Percentiles rank a stretch among this genome's conserved stretches.
Conservation (phyloP, 30 jellyfish, hydroid and myxozoan species). For the Hydractinia echinata region DNA sequence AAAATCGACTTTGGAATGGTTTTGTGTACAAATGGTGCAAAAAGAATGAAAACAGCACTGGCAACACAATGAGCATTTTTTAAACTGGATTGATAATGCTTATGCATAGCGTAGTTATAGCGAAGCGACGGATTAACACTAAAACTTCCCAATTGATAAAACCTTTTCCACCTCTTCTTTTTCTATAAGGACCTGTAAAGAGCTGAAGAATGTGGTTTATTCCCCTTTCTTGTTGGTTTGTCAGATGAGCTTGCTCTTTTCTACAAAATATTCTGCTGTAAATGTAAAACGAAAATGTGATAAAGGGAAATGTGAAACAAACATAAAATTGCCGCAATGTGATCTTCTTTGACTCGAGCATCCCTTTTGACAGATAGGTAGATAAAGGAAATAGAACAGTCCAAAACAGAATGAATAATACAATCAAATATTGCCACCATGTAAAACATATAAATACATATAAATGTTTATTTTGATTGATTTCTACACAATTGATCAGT, state of each 20-base stretch:
- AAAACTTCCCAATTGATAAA: slow-evolving; percentile 28
- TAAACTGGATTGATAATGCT: slow-evolving; percentile 15
- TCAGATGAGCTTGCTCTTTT: not conserved
- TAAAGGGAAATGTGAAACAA: slow-evolving; percentile 7
- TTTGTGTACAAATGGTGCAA: slow-evolving; percentile 23
- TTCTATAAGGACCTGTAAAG: not conserved
- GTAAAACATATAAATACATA: slow-evolving; percentile 33
- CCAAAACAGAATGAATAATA: slow-evolving; percentile 27
- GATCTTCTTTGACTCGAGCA: slow-evolving; percentile 17
- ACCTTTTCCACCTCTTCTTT: not conserved
- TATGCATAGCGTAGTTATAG: not conserved
- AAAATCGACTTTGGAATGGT: slow-evolving; percentile 39
- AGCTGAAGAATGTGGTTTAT: too few species aligned
- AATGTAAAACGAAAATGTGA: not conserved
- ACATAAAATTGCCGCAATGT: not conserved
- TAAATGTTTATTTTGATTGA: not conserved
- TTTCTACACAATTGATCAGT: slow-evolving; percentile 22
- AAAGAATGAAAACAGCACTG: slow-evolving; percentile 21
- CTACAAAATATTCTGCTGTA: not conserved
- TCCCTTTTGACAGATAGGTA: slow-evolving; percentile 3
- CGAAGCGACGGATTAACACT: slow-evolving; percentile 33
- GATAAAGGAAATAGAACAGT: slow-evolving; percentile 31
- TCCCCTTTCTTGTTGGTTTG: too few species aligned
- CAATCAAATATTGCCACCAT: slow-evolving; percentile 31
- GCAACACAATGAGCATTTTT: slow-evolving; percentile 12